These are phyloP conservation scores for Suricata suricatta DNA, from an alignment of 2,113 vertebrate species.

Conservation along the genomic window DNA sequence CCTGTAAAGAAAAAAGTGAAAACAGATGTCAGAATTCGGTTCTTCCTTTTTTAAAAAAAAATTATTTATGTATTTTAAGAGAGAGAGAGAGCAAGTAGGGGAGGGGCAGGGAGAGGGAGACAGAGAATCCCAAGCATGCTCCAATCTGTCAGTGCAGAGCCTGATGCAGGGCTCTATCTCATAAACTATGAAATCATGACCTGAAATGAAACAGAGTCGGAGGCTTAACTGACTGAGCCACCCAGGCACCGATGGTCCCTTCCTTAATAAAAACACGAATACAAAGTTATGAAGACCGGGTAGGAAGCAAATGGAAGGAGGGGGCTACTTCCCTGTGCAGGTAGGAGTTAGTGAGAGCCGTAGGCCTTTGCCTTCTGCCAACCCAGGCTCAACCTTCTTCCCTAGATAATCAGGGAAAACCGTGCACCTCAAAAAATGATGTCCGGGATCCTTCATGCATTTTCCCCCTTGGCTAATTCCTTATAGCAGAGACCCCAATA, in stretches of 20 bases:
- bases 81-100: too few species aligned
- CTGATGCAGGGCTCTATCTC: too few species aligned
- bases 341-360: too few species aligned
- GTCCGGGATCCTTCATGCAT: background rate
- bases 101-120: too few species aligned
- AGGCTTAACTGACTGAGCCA: too few species aligned
- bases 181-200: too few species aligned
- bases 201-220: too few species aligned
- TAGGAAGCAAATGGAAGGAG: background rate
- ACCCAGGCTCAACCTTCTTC: background rate
- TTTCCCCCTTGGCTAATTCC: background rate
- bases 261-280: background rate
- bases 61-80: too few species aligned
- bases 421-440: background rate
- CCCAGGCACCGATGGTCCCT: too few species aligned
- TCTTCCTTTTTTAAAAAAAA: background rate
- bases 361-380: background rate
- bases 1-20: constrained; percentile 67
- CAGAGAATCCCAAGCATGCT: too few species aligned
- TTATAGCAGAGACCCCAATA: background rate
- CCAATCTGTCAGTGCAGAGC: too few species aligned
- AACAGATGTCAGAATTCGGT: constrained; percentile 38
- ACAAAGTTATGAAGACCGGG: background rate
- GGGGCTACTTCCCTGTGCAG: background rate
- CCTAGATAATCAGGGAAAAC: background rate